These are phyloP conservation scores for Drosophila sechellia DNA, from an alignment of 1,140 invertebrate genomes.

Conservation along the genomic window DNA sequence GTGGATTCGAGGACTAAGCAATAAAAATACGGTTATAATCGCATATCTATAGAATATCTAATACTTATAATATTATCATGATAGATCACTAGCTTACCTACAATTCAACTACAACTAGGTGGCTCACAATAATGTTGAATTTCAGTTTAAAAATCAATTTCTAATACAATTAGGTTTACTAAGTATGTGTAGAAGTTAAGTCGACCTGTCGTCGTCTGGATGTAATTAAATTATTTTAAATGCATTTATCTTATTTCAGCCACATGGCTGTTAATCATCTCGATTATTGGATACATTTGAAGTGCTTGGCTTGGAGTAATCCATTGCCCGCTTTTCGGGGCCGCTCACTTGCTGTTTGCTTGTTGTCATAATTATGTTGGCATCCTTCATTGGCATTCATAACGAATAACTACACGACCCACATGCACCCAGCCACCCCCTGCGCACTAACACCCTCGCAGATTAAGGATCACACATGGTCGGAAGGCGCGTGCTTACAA, in stretches of 20 bases:
- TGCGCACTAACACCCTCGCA: not conserved
- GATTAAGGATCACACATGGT: conserved; percentile 23
- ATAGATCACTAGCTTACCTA: no score
- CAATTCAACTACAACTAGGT: no score
- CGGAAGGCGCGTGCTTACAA: conserved; percentile 69
- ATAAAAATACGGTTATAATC: no score
- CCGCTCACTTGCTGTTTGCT: not conserved
- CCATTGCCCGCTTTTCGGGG: conserved; percentile 7
- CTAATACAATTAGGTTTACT: not conserved
- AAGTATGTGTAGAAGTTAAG: no score
- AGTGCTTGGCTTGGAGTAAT: not conserved
- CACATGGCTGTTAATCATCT: not conserved
- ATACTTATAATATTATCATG: no score
- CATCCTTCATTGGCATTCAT: conserved; percentile 53
- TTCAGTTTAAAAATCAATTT: not conserved
- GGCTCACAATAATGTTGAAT: no score
- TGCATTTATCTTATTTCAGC: not conserved
- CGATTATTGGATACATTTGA: not conserved
- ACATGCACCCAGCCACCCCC: conserved; percentile 11
- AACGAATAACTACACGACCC: conserved; percentile 53
- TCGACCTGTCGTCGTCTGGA: no score
- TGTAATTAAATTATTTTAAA: not conserved
- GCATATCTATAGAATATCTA: no score
- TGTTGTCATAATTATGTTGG: conserved; percentile 54
- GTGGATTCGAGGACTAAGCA: no score